phyloP scores from a whole-genome alignment of 2,113 vertebrate species.

The Gallinago paraguaiae region DNA sequence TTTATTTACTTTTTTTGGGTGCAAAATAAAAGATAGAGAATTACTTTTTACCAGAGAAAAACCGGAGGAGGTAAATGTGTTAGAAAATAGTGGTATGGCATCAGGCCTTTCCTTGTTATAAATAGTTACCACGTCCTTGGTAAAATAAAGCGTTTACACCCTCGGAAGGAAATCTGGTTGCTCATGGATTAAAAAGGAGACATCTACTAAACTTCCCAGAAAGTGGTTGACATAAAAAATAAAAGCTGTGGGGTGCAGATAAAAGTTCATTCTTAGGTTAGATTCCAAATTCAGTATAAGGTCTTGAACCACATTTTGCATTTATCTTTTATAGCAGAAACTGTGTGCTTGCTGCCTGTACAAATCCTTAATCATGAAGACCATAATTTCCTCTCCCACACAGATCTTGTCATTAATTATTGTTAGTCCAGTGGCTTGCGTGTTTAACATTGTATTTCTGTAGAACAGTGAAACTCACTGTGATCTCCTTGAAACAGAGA shows the following conservation, averaged over 20 bases:
- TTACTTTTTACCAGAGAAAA: slow-evolving; percentile 12
- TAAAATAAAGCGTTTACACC: slow-evolving; percentile 35
- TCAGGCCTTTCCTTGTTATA: not conserved
- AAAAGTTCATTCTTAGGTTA: slow-evolving; percentile 30
- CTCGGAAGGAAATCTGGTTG: slow-evolving; percentile 23
- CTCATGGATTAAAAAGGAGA: not conserved
- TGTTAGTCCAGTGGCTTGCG: not conserved
- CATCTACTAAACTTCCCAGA: not conserved
- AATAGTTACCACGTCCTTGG: not conserved
- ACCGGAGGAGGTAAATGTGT: slow-evolving; percentile 19
- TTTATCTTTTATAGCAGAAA: not conserved
- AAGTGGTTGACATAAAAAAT: not conserved
- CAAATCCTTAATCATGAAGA: not conserved
- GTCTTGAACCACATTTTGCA: not conserved
- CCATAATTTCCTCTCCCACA: not conserved
- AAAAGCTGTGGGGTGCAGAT: not conserved
- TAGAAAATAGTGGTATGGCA: slow-evolving; percentile 12
- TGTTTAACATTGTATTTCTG: not conserved
- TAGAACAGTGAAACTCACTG: not conserved
- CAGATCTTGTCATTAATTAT: not conserved
- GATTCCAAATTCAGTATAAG: not conserved
- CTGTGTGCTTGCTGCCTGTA: not conserved
- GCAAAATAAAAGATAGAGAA: slow-evolving; percentile 2
- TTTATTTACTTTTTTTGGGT: not conserved
- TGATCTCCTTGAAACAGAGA: not conserved